Base-by-base conservation (phyloP, 2,113 vertebrate genomes). In the Tupaia chinensis region DNA sequence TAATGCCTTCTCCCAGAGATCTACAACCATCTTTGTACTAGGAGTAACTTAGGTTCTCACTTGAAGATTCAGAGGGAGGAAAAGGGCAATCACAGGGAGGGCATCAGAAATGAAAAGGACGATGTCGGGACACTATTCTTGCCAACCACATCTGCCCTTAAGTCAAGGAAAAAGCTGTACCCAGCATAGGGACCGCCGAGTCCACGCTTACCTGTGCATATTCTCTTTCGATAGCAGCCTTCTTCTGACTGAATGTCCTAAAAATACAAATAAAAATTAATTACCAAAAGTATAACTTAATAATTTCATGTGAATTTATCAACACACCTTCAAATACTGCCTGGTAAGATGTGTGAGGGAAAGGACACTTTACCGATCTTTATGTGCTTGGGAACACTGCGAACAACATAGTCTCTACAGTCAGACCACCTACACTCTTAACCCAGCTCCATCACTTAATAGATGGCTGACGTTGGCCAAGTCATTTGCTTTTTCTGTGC, bases 201-300 rank as follows among this genome's bases (percentile, higher is more conserved):
- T 76, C 88, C 93, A 90, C n/a, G 63, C 98, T 95, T 98, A 99
- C 99, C 99, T 99, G 99, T 86, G 99, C 99, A 97, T 99, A 99
- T 92, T 99, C 99, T 95, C 99, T 99, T 98, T 99, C 99, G 97
- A 99, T 99, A 84, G 99, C 99, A 95, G 99, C 99, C 98, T 99
- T 99, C 97, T 99, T 99, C 98, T 99, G 99, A 98, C 99, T 99
- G 99, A 99, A 99, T 2, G 99, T 99, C 99, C 99, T 99, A 98
- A 98, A 98, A 97, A 98, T 70, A 86, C 23, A 97, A 91, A 97
- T 32, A 88, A 96, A 94, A 91, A 92, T 93, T 94, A 68, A 96
- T 97, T 97, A 97, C 10, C 25, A 22, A 94, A 88, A 96, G 84
- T 56, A 89, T 32, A 61, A 72, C 66, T 85, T 56, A 82, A 69